Conservation (phyloP, 2,888 invertebrate species). For the Portevinia maculata region DNA sequence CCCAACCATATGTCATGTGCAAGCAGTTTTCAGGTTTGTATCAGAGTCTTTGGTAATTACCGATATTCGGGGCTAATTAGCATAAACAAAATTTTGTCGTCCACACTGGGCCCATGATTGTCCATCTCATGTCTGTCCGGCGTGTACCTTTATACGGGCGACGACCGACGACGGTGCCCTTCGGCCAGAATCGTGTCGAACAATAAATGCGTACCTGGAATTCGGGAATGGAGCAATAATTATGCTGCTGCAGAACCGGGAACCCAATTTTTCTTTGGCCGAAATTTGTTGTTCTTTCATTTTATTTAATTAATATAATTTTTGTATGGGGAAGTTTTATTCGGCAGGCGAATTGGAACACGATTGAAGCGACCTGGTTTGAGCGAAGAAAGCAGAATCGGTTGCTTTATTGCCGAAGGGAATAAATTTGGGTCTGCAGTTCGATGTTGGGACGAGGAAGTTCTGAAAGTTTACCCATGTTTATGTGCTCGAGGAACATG, state of each 20-base stretch:
- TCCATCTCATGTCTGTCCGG: not conserved
- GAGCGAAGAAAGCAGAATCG: constrained; percentile 13
- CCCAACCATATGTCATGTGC: constrained; percentile 54
- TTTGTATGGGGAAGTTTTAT: constrained; percentile 49
- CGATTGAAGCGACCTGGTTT: constrained; percentile 25
- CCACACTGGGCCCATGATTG: constrained; percentile 26
- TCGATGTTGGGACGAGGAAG: constrained; percentile 46
- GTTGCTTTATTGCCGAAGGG: constrained; percentile 45
- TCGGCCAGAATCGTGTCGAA: constrained; percentile 69
- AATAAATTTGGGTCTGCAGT: constrained; percentile 51
- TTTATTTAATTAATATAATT: constrained; percentile 74
- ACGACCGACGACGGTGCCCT: constrained; percentile 38
- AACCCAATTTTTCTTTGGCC: constrained; percentile 61
- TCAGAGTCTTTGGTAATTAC: constrained; percentile 63
- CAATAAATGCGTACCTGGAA: constrained; percentile 74
- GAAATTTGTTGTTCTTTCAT: constrained; percentile 25
- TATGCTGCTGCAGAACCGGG: constrained; percentile 53
- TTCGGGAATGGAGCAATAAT: constrained; percentile 72
- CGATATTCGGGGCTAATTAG: constrained; percentile 73
- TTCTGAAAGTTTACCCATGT: constrained; percentile 38
- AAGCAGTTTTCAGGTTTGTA: constrained; percentile 37
- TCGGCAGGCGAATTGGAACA: constrained; percentile 20
- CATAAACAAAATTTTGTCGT: constrained; percentile 73
- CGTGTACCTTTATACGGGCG: not conserved
- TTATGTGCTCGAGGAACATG: constrained; percentile 56